phyloP scores from a whole-genome alignment of 64 coral and sea anemone species.

The Pocillopora damicornis region DNA sequence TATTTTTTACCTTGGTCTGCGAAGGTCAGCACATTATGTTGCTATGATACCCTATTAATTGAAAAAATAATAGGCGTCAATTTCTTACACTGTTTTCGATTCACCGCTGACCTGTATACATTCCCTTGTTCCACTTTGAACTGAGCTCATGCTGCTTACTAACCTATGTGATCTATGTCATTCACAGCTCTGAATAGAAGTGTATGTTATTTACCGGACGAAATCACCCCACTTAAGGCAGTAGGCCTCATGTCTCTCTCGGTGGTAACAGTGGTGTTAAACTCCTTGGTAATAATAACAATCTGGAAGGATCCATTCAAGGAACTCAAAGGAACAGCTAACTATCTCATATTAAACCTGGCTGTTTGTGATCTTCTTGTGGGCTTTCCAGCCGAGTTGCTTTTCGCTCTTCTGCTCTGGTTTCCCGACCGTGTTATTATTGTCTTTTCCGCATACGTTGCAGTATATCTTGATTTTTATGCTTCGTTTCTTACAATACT shows the following conservation, averaged over 20 bases:
- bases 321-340: slow-evolving; percentile 65
- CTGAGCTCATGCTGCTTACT: too few species aligned
- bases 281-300: slow-evolving; percentile 51
- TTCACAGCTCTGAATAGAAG: too few species aligned
- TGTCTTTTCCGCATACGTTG: neutral
- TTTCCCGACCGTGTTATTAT: neutral
- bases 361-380: slow-evolving; percentile 67
- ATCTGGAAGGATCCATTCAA: slow-evolving; percentile 75
- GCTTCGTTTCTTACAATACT: slow-evolving; percentile 61
- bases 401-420: slow-evolving; percentile 58
- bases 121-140: too few species aligned
- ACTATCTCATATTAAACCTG: slow-evolving; percentile 66
- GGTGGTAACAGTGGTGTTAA: slow-evolving; percentile 42
- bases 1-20: too few species aligned
- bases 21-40: too few species aligned
- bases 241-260: neutral
- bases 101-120: too few species aligned
- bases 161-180: too few species aligned
- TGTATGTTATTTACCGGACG: too few species aligned
- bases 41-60: too few species aligned
- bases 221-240: neutral
- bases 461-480: slow-evolving; percentile 20
- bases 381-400: slow-evolving; percentile 57
- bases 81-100: too few species aligned
- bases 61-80: too few species aligned